Base-by-base conservation (phyloP, 92 coral and sea anemone species). In the Heteractis magnifica region DNA sequence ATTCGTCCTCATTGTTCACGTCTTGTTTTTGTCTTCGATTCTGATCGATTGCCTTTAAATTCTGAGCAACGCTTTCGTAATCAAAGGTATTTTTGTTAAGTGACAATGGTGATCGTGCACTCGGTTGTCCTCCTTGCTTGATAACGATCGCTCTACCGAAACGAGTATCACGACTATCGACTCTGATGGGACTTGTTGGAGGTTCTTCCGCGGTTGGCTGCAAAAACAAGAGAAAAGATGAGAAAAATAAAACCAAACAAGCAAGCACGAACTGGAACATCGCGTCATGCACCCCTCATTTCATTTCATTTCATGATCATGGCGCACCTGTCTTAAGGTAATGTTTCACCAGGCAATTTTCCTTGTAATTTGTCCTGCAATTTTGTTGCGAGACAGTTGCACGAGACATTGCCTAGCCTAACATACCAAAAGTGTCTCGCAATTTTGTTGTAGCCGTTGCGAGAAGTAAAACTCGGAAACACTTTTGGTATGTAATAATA, bases 91-190 rank as follows among this genome's bases (percentile, higher is more conserved):
- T 80, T 52, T 68, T 21, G 51, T 55, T 85, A 11, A 76, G 88
- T 15, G 88, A 85, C 9, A 78, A 64, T 8, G 88, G 83, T 34
- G 88, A 71, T 1, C 52, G 81, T 5, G 81, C 71, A 18, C 52
- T 15, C 20, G 64, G 77, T 16, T 68, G 15, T 71, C 75, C 60
- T 9, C 93, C 87, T 44, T 86, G 86, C 51, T 76, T 90, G 49
- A 94, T 64, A 79, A 91, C 94, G 48, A 94, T 94, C 51, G 90
- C 90, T 41, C 98, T 91, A 0, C 98, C 98, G 11, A 55, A 85
- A 49, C 89, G 93, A 6, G 94, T 87, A 65, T 92, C 84, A 3
- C 92, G 92, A 75, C 89, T 91, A 80, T 94, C 95, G 10, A 94
- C 71, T 65, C 93, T 83, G 8, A 94, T 90, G 16, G 98, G 95